Evolutionary conservation across 2,888 invertebrate species (phyloP).

Genomic region (Halictus quadricinctus): DNA sequence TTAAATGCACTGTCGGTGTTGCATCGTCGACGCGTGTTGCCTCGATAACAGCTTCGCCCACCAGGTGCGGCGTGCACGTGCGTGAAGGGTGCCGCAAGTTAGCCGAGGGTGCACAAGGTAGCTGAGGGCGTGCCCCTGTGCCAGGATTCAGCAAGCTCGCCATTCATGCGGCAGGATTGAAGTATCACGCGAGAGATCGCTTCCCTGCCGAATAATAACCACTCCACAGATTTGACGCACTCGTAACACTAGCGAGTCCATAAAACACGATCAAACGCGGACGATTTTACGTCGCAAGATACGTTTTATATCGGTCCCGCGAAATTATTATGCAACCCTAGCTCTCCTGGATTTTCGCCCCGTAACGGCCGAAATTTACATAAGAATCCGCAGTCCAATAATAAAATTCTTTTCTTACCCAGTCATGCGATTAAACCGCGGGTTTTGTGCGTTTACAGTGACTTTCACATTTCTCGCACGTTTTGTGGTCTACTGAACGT

Average conservation of each 20-base stretch:
- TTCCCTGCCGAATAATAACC: neutral
- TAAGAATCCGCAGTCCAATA: neutral
- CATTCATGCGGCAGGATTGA: conserved; percentile 53
- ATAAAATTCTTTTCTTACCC: neutral
- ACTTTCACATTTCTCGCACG: neutral
- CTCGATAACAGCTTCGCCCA: conserved; percentile 35
- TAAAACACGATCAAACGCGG: neutral
- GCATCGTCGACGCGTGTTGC: conserved; percentile 40
- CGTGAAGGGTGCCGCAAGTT: conserved; percentile 37
- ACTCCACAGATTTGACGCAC: neutral
- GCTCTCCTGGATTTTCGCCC: neutral
- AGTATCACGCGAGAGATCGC: conserved; percentile 7
- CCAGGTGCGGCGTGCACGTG: conserved; percentile 42
- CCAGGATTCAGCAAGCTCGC: conserved; percentile 29
- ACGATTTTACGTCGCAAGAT: neutral
- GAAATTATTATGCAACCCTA: neutral
- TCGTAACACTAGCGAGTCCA: neutral
- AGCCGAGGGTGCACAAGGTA: conserved; percentile 24
- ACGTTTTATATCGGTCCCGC: neutral
- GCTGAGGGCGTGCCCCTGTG: conserved; percentile 19
- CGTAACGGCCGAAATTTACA: neutral
- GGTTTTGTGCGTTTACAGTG: neutral
- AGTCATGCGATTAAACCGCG: neutral
- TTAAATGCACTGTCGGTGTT: conserved; percentile 41
- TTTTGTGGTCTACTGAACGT: neutral